Percentiles rank a stretch among this genome's conserved stretches.
Conservation (phyloP, 2,888 invertebrate genomes). For the Lepidocyrtinus sp. region DNA sequence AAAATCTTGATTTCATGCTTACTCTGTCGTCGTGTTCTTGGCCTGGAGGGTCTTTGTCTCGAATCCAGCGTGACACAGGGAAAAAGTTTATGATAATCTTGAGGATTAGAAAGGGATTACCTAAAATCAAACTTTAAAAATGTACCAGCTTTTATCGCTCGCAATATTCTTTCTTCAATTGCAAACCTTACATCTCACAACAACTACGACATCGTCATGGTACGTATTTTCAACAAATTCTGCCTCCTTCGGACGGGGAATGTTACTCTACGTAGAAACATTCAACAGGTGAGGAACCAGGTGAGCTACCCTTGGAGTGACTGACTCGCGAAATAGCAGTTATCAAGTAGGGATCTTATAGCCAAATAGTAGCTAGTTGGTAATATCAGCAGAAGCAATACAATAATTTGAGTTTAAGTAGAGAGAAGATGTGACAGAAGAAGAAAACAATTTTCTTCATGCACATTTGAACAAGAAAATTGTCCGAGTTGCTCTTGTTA, state of each 20-base stretch:
- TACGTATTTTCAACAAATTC: not conserved
- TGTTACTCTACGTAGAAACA: no score
- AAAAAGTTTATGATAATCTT: no score
- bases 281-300: constrained; percentile 50
- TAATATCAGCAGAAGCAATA: not conserved
- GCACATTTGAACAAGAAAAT: constrained; percentile 36
- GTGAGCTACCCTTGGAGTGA: constrained; percentile 22
- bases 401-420: no score
- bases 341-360: no score
- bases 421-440: not conserved
- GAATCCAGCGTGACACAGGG: constrained; percentile 36
- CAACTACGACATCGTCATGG: no score
- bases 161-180: no score
- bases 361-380: no score
- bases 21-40: not conserved
- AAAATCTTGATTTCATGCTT: not conserved
- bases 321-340: not conserved
- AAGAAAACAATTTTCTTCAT: constrained; percentile 22
- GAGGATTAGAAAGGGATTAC: no score
- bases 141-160: no score
- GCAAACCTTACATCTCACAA: no score
- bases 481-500: not conserved
- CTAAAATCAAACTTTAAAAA: no score
- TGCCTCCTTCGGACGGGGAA: not conserved
- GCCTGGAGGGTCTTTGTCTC: constrained; percentile 37